Conservation (phyloP, 2,888 invertebrate genomes). For the Eudemis profundana region DNA sequence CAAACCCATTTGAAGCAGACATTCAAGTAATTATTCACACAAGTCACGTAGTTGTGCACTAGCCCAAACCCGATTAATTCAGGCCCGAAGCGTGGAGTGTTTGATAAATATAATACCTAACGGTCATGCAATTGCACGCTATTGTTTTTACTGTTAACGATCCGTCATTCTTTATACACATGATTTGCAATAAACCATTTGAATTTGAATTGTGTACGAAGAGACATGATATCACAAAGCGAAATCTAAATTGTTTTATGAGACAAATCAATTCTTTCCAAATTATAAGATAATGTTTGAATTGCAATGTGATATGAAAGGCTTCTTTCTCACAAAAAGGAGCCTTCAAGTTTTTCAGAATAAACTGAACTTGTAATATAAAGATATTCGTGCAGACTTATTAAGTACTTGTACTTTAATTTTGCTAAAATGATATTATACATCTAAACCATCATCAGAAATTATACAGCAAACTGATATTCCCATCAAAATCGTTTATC, state of each 20-base stretch:
- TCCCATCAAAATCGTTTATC: no score
- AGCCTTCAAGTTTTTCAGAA: not conserved
- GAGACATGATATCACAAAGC: not conserved
- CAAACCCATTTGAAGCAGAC: not conserved
- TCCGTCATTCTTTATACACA: not conserved
- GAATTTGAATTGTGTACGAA: no score
- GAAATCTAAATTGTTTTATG: not conserved
- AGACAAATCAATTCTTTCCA: not conserved
- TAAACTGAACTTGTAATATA: no score
- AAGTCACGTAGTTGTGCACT: slow-evolving; percentile 4
- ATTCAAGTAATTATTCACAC: not conserved
- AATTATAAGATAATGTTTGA: no score
- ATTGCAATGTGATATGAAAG: not conserved
- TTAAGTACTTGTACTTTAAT: no score
- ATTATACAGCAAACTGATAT: no score
- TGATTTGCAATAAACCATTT: no score
- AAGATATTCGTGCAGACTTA: no score
- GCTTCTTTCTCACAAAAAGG: no score
- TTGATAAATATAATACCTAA: slow-evolving; percentile 1
- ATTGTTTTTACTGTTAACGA: slow-evolving; percentile 12
- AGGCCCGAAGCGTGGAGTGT: slow-evolving; percentile 5
- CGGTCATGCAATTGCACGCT: not conserved
- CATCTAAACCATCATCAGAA: no score
- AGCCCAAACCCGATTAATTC: not conserved
- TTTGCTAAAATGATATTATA: no score